Percentiles rank a stretch among this genome's conserved stretches.
phyloP scores from a whole-genome alignment of 2,113 vertebrate genomes.

The Rattus rattus region DNA sequence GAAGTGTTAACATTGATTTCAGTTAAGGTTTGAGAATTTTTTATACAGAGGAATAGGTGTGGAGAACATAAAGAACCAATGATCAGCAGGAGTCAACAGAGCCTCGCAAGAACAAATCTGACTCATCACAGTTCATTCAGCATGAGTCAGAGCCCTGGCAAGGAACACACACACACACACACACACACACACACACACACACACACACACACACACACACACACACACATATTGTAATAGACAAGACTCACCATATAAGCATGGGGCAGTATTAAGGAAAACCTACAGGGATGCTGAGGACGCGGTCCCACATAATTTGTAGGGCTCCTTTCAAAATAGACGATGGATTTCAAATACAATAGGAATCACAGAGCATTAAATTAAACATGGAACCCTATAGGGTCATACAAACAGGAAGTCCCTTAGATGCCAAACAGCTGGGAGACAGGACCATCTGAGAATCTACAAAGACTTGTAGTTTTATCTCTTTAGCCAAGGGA shows the following conservation, averaged over 20 bases:
- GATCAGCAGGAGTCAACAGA: background rate
- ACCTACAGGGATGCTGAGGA: background rate
- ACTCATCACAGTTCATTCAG: background rate
- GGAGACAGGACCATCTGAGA: background rate
- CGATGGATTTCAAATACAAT: constrained; percentile 22
- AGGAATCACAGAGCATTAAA: background rate
- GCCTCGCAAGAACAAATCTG: constrained; percentile 2
- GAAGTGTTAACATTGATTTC: constrained; percentile 43
- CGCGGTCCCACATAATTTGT: background rate
- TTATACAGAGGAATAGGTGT: constrained; percentile 34
- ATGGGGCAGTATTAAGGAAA: background rate
- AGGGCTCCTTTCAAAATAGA: background rate
- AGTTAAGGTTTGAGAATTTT: constrained; percentile 43
- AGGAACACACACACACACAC: background rate
- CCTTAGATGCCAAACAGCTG: background rate
- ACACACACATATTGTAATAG: background rate
- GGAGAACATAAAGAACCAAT: constrained; percentile 21
- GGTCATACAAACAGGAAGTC: background rate
- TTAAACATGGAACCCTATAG: background rate
- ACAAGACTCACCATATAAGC: background rate
- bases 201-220: background rate
- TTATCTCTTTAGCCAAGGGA: background rate
- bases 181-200: background rate
- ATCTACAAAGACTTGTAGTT: background rate
- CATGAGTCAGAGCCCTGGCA: background rate